Evolutionary conservation across 2,888 invertebrate genomes (phyloP).

Genomic region (Choreutis nemorana): DNA sequence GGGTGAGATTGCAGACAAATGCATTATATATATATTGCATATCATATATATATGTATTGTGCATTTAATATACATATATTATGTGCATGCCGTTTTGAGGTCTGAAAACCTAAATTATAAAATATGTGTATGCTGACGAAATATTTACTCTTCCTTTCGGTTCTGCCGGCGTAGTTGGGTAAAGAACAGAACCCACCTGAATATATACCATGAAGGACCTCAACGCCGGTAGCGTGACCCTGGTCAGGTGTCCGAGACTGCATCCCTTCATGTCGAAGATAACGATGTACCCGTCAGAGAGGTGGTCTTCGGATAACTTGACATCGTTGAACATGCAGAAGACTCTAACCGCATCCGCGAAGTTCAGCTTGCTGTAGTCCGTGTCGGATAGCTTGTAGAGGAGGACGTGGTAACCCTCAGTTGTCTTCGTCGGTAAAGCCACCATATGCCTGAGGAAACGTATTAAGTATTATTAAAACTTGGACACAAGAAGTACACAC

Average conservation of each 20-base stretch:
- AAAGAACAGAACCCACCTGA: constrained; percentile 59
- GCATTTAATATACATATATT: too few species aligned
- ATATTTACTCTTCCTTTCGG: too few species aligned
- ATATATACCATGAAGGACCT: constrained; percentile 73
- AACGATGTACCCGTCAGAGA: constrained; percentile 67
- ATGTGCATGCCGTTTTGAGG: too few species aligned
- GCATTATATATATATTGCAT: too few species aligned
- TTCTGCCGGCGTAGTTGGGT: too few species aligned
- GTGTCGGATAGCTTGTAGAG: constrained; percentile 67
- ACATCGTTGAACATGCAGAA: constrained; percentile 76
- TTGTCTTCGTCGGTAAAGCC: constrained; percentile 67
- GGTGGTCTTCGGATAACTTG: constrained; percentile 68
- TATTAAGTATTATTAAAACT: too few species aligned
- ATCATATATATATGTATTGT: too few species aligned
- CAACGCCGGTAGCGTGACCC: constrained; percentile 69
- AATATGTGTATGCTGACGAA: too few species aligned
- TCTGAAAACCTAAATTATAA: too few species aligned
- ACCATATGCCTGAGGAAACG: constrained; percentile 66
- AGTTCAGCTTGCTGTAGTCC: constrained; percentile 71
- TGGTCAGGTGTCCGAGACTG: constrained; percentile 70
- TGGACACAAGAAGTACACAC: too few species aligned
- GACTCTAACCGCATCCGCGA: constrained; percentile 68
- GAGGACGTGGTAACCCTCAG: constrained; percentile 70
- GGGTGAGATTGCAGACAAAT: too few species aligned
- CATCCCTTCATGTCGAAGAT: constrained; percentile 75